Evolutionary conservation across 2,113 vertebrate genomes (phyloP).

Genomic region (Oxyura jamaicensis): DNA sequence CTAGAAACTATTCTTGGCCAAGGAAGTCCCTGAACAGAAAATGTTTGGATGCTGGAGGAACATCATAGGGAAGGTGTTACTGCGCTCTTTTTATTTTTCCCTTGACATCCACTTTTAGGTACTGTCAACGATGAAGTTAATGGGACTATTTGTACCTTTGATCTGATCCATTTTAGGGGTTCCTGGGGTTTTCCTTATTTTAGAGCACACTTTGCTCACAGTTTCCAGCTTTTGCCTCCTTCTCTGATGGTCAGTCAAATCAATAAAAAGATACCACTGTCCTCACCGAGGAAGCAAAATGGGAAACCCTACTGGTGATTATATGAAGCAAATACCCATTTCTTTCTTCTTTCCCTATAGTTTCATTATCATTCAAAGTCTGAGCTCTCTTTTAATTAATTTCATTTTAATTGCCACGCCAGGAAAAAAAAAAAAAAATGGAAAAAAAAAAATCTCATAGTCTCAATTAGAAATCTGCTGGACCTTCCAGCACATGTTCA

Average conservation of each 20-base stretch:
- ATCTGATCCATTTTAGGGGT: background rate
- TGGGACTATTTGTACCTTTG: background rate
- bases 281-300: background rate
- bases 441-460: background rate
- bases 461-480: background rate
- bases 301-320: background rate
- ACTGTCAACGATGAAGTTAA: background rate
- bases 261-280: background rate
- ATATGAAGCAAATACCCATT: background rate
- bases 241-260: background rate
- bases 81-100: background rate
- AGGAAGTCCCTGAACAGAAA: background rate
- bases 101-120: background rate
- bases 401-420: background rate
- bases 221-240: background rate
- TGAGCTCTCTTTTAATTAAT: background rate
- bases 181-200: background rate
- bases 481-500: background rate
- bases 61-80: background rate
- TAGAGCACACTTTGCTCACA: background rate
- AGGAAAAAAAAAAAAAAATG: background rate
- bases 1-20: accelerated
- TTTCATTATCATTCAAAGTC: background rate
- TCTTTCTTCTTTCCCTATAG: background rate
- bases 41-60: background rate